phyloP scores from a whole-genome alignment of 2,888 invertebrate species.

The Stenurella melanura region DNA sequence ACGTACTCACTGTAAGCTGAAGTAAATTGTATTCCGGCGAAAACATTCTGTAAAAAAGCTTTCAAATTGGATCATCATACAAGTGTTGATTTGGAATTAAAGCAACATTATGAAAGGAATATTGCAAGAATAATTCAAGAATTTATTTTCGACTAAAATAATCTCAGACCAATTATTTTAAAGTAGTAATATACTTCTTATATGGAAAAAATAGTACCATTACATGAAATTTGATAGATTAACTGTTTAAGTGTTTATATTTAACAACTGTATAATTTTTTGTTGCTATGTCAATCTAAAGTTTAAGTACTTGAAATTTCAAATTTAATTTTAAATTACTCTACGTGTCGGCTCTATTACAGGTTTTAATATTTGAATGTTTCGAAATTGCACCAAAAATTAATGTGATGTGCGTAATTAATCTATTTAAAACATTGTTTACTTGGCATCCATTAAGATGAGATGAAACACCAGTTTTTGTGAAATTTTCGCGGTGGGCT shows the following conservation, averaged over 20 bases:
- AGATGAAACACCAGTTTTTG: slow-evolving; percentile 31
- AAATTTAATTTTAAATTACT: not conserved
- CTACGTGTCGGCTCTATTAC: not conserved
- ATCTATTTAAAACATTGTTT: slow-evolving; percentile 46
- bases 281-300: not conserved
- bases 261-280: not conserved
- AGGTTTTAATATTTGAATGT: not conserved
- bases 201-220: not conserved
- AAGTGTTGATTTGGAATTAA: not conserved
- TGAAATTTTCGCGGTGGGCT: slow-evolving; percentile 7
- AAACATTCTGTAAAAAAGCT: too few relatives aligned
- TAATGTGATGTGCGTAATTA: slow-evolving; percentile 45
- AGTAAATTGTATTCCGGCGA: too few relatives aligned
- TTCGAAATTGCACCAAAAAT: slow-evolving; percentile 18
- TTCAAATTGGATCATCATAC: too few relatives aligned
- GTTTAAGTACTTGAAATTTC: not conserved
- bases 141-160: not conserved
- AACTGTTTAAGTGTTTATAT: slow-evolving; percentile 7
- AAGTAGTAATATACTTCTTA: not conserved
- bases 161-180: not conserved
- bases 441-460: slow-evolving; percentile 30
- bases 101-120: not conserved
- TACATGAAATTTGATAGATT: not conserved
- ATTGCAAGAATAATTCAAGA: not conserved
- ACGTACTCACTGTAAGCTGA: too few relatives aligned